phyloP scores from a whole-genome alignment of 2,113 vertebrate genomes.

The Cololabis saira region DNA sequence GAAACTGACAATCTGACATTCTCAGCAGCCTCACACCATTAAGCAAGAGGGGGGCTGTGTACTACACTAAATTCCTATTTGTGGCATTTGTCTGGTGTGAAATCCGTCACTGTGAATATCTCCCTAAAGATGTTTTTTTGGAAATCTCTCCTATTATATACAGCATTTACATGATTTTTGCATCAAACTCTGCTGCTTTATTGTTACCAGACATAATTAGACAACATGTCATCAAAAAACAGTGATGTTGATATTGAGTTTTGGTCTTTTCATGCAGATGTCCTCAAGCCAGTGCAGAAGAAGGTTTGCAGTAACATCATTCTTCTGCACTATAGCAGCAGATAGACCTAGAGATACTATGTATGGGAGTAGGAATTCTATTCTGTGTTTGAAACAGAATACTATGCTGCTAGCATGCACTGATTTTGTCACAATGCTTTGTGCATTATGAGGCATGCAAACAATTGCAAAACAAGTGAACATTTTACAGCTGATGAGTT shows the following conservation, averaged over 20 bases:
- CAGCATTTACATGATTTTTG: background rate
- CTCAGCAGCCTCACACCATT: conserved; percentile 11
- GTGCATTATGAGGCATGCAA: no score
- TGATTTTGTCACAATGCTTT: no score
- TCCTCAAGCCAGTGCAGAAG: no score
- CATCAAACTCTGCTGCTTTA: background rate
- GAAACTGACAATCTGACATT: conserved; percentile 35
- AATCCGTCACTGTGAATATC: conserved; percentile 5
- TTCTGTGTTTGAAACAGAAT: no score
- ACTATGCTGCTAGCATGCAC: no score
- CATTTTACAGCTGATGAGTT: no score
- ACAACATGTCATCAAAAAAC: background rate
- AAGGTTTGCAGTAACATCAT: no score
- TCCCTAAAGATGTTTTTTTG: background rate
- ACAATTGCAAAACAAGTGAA: no score
- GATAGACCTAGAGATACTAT: no score
- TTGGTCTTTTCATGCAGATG: background rate
- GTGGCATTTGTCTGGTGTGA: background rate
- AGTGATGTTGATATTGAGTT: background rate
- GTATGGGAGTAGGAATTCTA: no score
- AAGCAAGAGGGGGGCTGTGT: conserved; percentile 1
- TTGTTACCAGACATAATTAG: background rate
- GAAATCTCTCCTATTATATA: conserved; percentile 4
- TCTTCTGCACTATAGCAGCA: no score
- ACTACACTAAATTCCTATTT: conserved; percentile 13